Evolutionary conservation across 1,140 invertebrate species (phyloP).

Genomic region (Achroia grisella): DNA sequence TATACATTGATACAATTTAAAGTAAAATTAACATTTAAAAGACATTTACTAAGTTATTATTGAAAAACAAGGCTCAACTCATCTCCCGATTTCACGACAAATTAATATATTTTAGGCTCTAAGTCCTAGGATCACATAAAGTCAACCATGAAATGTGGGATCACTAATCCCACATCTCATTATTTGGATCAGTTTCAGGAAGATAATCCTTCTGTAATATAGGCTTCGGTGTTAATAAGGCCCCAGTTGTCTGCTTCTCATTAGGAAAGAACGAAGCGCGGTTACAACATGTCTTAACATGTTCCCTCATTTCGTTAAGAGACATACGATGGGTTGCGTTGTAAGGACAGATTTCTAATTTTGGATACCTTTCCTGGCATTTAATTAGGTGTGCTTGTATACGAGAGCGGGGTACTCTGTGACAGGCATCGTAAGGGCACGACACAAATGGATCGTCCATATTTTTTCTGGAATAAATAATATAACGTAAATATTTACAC

Average conservation of each 20-base stretch:
- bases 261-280: constrained; percentile 18
- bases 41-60: too few relatives aligned
- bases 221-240: constrained; percentile 16
- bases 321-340: constrained; percentile 64
- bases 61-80: too few relatives aligned
- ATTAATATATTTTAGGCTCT: too few relatives aligned
- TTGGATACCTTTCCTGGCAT: constrained; percentile 49
- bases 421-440: constrained; percentile 65
- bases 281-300: constrained; percentile 30
- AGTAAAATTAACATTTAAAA: too few relatives aligned
- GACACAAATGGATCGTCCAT: constrained; percentile 39
- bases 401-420: constrained; percentile 43
- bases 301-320: constrained; percentile 17
- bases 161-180: constrained; percentile 38
- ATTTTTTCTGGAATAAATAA: background rate
- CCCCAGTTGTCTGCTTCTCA: constrained; percentile 7
- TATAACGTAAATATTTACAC: too few relatives aligned
- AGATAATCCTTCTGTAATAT: constrained; percentile 26
- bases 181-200: constrained; percentile 30
- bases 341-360: constrained; percentile 49
- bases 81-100: too few relatives aligned
- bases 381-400: constrained; percentile 59
- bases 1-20: too few relatives aligned
- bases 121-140: too few relatives aligned
- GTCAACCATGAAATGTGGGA: too few relatives aligned